Conservation (phyloP, 2,888 invertebrate species). For the Malthinus flaveolus region DNA sequence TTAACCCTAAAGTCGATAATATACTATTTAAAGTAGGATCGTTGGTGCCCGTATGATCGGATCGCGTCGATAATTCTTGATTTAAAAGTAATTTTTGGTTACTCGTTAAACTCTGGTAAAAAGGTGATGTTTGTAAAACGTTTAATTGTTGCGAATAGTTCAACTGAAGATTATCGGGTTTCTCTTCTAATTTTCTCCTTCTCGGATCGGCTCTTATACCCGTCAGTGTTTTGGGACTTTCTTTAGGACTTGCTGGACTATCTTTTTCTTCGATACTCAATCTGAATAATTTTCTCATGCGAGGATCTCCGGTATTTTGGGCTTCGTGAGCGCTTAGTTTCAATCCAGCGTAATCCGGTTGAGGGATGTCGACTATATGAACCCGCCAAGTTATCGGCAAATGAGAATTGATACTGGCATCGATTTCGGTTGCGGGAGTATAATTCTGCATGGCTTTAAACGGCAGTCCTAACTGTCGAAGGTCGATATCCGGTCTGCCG, state of each 20-base stretch:
- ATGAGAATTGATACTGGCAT: slow-evolving; percentile 79
- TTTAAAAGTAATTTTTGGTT: slow-evolving; percentile 74
- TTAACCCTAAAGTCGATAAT: slow-evolving; percentile 62
- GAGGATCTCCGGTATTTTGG: slow-evolving; percentile 74
- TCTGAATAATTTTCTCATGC: slow-evolving; percentile 74
- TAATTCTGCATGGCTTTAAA: slow-evolving; percentile 80
- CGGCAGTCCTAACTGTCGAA: slow-evolving; percentile 70
- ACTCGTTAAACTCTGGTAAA: slow-evolving; percentile 72
- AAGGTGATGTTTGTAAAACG: slow-evolving; percentile 68
- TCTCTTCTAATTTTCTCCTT: slow-evolving; percentile 46
- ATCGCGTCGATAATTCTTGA: slow-evolving; percentile 65
- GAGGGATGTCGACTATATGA: slow-evolving; percentile 65
- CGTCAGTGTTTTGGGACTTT: slow-evolving; percentile 55
- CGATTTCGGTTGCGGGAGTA: slow-evolving; percentile 84
- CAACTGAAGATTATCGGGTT: slow-evolving; percentile 47
- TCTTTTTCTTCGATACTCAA: slow-evolving; percentile 63
- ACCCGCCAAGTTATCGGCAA: slow-evolving; percentile 72
- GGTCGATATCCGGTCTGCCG: slow-evolving; percentile 70
- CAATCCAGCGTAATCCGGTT: slow-evolving; percentile 75
- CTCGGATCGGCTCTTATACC: slow-evolving; percentile 50
- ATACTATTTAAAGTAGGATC: slow-evolving; percentile 63
- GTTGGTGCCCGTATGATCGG: slow-evolving; percentile 62
- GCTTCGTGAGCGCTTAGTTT: slow-evolving; percentile 71
- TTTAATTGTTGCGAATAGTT: slow-evolving; percentile 64
- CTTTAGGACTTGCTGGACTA: slow-evolving; percentile 62